Evolutionary conservation across 2,888 invertebrate species (phyloP).

Genomic region (Noctua comes): DNA sequence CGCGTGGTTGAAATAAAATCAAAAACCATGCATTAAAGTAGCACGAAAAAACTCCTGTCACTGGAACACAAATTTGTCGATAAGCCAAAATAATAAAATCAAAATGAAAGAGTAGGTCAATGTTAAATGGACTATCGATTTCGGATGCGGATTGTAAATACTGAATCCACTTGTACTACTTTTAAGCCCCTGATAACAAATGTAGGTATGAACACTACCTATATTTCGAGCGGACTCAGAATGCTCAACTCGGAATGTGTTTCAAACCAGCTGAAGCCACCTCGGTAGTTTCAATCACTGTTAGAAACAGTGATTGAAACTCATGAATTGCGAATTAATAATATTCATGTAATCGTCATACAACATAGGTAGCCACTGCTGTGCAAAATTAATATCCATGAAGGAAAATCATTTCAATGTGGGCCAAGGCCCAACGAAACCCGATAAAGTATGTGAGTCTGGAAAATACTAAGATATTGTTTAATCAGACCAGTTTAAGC

Average conservation of each 20-base stretch:
- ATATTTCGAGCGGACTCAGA: slow-evolving; percentile 21
- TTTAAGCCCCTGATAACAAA: slow-evolving; percentile 70
- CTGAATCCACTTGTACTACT: slow-evolving; percentile 77
- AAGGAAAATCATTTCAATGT: slow-evolving; percentile 67
- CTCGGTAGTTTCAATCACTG: slow-evolving; percentile 34
- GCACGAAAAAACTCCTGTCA: slow-evolving; percentile 37
- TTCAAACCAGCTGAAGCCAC: slow-evolving; percentile 11
- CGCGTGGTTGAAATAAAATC: neutral
- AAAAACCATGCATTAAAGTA: neutral
- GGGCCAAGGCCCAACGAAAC: slow-evolving; percentile 68
- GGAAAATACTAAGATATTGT: slow-evolving; percentile 56
- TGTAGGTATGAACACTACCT: slow-evolving; percentile 33
- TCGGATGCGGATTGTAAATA: slow-evolving; percentile 75
- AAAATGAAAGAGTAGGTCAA: slow-evolving; percentile 79
- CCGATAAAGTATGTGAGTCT: slow-evolving; percentile 61
- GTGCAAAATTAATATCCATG: slow-evolving; percentile 61
- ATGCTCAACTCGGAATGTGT: neutral
- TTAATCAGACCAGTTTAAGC: slow-evolving; percentile 49
- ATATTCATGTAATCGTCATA: slow-evolving; percentile 54
- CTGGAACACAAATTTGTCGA: slow-evolving; percentile 58
- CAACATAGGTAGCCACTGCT: slow-evolving; percentile 46
- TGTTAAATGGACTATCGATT: slow-evolving; percentile 78
- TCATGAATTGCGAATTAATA: slow-evolving; percentile 51
- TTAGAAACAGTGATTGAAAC: no score
- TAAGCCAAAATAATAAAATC: slow-evolving; percentile 71